Percentiles rank a stretch among this genome's conserved stretches.
phyloP scores from a whole-genome alignment of 2,797 vertebrate genomes.

The Takifugu ocellatus region DNA sequence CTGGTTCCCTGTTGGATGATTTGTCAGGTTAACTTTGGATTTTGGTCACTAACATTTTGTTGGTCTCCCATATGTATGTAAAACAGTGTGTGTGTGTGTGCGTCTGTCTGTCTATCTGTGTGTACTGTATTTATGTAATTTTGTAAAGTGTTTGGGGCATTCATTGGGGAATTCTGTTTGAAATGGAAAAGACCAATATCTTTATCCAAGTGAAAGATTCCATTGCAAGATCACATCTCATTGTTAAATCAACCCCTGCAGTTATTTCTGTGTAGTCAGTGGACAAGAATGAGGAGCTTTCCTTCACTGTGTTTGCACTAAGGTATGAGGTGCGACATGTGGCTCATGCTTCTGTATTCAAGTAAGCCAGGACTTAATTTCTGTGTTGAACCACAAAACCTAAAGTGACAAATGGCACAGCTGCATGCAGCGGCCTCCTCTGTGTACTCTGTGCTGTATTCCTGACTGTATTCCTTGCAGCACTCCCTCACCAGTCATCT shows the following conservation, averaged over 20 bases:
- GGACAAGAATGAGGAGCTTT: conserved; percentile 13
- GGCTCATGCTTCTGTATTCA: conserved; percentile 37
- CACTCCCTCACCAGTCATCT: conserved; percentile 57
- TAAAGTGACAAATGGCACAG: conserved; percentile 47
- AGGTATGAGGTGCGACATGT: conserved; percentile 23
- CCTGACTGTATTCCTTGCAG: conserved; percentile 42
- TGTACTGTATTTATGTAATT: too few relatives aligned
- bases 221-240: conserved; percentile 10
- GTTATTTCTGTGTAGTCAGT: conserved; percentile 26
- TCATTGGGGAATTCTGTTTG: background rate
- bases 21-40: too few relatives aligned
- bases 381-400: conserved; percentile 45
- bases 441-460: conserved; percentile 40
- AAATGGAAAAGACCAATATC: conserved; percentile 53
- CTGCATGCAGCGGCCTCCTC: conserved; percentile 37
- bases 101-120: too few relatives aligned
- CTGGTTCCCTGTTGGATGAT: too few relatives aligned
- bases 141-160: too few relatives aligned
- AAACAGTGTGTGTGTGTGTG: too few relatives aligned
- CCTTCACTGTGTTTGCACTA: conserved; percentile 4
- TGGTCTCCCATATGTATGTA: too few relatives aligned
- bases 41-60: too few relatives aligned
- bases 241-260: conserved; percentile 44
- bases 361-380: conserved; percentile 51
- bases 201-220: conserved; percentile 46